These are phyloP conservation scores for Cyrtonyx montezumae DNA, from an alignment of 2,113 vertebrate species.

Conservation along the genomic window DNA sequence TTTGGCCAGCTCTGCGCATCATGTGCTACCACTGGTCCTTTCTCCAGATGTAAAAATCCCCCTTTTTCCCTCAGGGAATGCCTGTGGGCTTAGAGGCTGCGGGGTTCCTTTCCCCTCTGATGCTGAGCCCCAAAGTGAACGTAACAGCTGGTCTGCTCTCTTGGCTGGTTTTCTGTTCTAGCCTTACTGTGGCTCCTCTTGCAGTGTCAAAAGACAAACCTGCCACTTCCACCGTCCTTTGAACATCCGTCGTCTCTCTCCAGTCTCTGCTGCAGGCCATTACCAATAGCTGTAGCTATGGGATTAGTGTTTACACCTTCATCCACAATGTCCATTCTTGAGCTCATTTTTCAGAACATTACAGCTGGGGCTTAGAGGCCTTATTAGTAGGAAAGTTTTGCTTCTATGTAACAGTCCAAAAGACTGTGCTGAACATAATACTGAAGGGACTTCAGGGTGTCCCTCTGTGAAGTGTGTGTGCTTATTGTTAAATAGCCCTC, in stretches of 20 bases:
- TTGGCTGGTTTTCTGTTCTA: not conserved
- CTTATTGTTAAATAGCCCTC: not conserved
- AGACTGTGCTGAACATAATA: not conserved
- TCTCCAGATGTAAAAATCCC: not conserved
- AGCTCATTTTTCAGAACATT: not conserved
- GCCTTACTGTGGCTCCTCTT: not conserved
- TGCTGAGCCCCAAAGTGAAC: rapidly evolving
- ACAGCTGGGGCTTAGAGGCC: not conserved
- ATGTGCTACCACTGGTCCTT: not conserved
- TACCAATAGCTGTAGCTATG: not conserved
- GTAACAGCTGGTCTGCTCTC: not conserved
- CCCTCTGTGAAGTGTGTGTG: not conserved
- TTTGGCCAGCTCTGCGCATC: not conserved
- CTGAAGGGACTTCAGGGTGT: not conserved
- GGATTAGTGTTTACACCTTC: not conserved
- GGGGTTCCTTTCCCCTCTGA: not conserved
- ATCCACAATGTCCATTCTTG: not conserved
- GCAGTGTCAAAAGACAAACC: not conserved
- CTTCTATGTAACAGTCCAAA: not conserved
- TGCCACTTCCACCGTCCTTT: not conserved
- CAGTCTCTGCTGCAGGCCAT: not conserved
- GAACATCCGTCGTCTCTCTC: not conserved
- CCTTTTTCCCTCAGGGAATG: not conserved
- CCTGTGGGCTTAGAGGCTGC: not conserved
- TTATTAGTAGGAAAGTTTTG: not conserved